Evolutionary conservation across 2,113 vertebrate genomes (phyloP).

Genomic region (Phaetusa simplex): DNA sequence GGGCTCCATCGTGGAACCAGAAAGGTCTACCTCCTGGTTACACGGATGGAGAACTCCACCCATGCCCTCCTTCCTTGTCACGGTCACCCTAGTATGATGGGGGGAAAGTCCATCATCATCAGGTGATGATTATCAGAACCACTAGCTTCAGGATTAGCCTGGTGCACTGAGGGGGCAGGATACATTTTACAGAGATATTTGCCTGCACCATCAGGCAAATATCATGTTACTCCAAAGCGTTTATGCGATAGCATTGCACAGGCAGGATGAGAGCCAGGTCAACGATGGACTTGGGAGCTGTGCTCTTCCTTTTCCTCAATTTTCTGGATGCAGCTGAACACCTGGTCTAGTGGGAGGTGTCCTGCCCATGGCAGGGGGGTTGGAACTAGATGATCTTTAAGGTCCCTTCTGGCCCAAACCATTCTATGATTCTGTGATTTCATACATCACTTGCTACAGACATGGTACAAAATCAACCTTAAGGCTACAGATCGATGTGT

Average conservation of each 20-base stretch:
- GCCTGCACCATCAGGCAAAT: not conserved
- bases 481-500: fast-evolving
- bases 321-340: not conserved
- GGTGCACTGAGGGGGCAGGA: not conserved
- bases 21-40: not conserved
- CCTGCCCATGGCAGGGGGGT: not conserved
- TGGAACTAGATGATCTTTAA: not conserved
- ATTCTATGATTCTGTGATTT: not conserved
- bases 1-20: not conserved
- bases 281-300: not conserved
- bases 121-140: not conserved
- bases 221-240: fast-evolving
- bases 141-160: not conserved
- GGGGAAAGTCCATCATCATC: not conserved
- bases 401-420: not conserved
- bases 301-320: not conserved
- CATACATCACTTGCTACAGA: not conserved
- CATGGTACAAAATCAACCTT: not conserved
- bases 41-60: not conserved
- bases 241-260: not conserved
- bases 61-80: not conserved
- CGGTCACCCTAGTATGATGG: not conserved
- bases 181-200: not conserved
- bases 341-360: not conserved
- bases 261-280: not conserved